A percentile compares a stretch with the other conserved stretches of the same genome.
phyloP scores from a whole-genome alignment of 2,888 invertebrate species.

The Yponomeuta cagnagella region DNA sequence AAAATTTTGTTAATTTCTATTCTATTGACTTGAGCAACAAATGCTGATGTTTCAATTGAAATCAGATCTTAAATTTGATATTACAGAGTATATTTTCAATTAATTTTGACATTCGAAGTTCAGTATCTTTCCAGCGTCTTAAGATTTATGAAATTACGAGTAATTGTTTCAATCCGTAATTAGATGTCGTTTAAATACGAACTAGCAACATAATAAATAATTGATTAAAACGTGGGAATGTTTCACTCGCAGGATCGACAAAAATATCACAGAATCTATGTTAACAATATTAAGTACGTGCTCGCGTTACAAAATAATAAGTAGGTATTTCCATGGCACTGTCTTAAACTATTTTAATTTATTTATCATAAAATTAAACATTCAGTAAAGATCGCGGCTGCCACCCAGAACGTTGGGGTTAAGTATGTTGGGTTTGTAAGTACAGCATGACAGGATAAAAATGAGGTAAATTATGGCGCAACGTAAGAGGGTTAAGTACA shows the following conservation, averaged over 20 bases:
- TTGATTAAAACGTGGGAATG: slow-evolving; percentile 19
- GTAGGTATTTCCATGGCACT: slow-evolving; percentile 5
- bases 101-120: slow-evolving; percentile 9
- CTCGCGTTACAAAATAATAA: background rate
- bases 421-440: background rate
- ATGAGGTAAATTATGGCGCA: background rate
- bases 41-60: too few species aligned
- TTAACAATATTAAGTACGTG: slow-evolving; percentile 9
- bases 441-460: too few species aligned
- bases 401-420: too few species aligned
- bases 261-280: slow-evolving; percentile 13
- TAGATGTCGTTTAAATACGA: slow-evolving; percentile 20
- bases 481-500: background rate
- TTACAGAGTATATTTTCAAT: slow-evolving; percentile 10
- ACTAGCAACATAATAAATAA: slow-evolving; percentile 28
- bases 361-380: background rate
- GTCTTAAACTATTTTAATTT: background rate
- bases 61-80: background rate
- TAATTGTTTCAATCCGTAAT: background rate
- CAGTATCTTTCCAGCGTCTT: background rate
- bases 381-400: background rate
- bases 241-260: slow-evolving; percentile 15
- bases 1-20: too few species aligned
- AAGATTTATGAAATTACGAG: slow-evolving; percentile 17
- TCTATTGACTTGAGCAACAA: too few species aligned